Percentiles rank a stretch among this genome's conserved stretches.
These are phyloP conservation scores for Philopedon plagiatum DNA, from an alignment of 2,888 invertebrate genomes.

Conservation along the genomic window DNA sequence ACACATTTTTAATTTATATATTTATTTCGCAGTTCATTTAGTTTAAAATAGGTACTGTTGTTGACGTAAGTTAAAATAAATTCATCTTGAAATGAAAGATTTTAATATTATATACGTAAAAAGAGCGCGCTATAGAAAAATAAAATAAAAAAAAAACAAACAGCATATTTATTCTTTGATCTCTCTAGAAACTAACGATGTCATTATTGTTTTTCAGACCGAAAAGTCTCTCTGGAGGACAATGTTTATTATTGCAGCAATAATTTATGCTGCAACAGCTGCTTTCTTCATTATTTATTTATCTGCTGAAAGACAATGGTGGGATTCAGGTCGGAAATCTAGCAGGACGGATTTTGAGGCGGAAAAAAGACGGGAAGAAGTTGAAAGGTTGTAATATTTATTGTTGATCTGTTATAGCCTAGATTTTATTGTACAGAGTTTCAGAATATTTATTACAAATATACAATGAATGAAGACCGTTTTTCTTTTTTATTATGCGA, in stretches of 20 bases:
- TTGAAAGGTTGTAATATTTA: conserved; percentile 1
- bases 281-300: conserved; percentile 47
- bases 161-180: too few species aligned
- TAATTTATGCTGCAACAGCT: conserved; percentile 49
- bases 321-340: conserved; percentile 39
- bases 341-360: conserved; percentile 1
- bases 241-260: conserved; percentile 52
- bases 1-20: too few species aligned
- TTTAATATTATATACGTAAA: too few species aligned
- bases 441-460: too few species aligned
- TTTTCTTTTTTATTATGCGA: too few species aligned
- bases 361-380: not conserved
- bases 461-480: too few species aligned
- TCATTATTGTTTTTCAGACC: conserved; percentile 48
- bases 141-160: too few species aligned
- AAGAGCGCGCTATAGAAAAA: too few species aligned
- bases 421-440: not conserved
- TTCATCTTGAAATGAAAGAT: too few species aligned
- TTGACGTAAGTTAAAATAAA: too few species aligned
- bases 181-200: not conserved
- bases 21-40: too few species aligned
- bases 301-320: conserved; percentile 52
- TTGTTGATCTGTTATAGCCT: not conserved
- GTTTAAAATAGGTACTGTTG: too few species aligned
- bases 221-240: conserved; percentile 54